A percentile compares a stretch with the other conserved stretches of the same genome.
Evolutionary conservation across 2,888 invertebrate genomes (phyloP).

Genomic region (Euplagia quadripunctaria): DNA sequence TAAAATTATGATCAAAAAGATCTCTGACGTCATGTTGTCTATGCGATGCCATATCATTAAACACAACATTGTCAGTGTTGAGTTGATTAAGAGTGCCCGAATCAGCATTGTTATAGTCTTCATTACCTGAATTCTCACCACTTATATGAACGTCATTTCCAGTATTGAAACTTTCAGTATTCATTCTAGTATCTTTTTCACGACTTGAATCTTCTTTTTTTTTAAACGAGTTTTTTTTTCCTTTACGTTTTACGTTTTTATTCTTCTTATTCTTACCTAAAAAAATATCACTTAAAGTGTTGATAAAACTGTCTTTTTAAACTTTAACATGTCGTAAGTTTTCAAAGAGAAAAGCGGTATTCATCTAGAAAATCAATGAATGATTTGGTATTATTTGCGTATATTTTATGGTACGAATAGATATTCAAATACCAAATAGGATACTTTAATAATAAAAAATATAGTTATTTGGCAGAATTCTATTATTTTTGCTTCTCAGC

Average conservation of each 20-base stretch:
- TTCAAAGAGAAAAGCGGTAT: too few relatives aligned
- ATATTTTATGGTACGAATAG: too few relatives aligned
- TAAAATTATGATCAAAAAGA: background rate
- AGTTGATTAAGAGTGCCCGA: background rate
- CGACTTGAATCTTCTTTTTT: background rate
- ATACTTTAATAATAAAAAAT: too few relatives aligned
- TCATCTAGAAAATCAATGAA: too few relatives aligned
- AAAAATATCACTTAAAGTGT: background rate
- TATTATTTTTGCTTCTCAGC: too few relatives aligned
- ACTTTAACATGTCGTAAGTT: too few relatives aligned
- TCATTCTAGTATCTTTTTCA: background rate
- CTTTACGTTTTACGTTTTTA: background rate
- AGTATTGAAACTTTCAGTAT: background rate
- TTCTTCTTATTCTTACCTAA: constrained; percentile 20
- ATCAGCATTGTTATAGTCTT: background rate
- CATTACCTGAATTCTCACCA: background rate
- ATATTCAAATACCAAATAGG: too few relatives aligned
- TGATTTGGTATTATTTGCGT: too few relatives aligned
- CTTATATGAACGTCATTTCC: background rate
- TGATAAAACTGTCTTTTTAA: background rate
- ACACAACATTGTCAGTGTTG: background rate
- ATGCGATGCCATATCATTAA: background rate
- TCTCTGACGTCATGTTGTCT: background rate
- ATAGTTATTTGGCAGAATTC: too few relatives aligned
- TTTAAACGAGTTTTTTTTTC: background rate